A percentile compares a stretch with the other conserved stretches of the same genome.
Conservation (phyloP, 2,113 vertebrate genomes). For the Rana temporaria region DNA sequence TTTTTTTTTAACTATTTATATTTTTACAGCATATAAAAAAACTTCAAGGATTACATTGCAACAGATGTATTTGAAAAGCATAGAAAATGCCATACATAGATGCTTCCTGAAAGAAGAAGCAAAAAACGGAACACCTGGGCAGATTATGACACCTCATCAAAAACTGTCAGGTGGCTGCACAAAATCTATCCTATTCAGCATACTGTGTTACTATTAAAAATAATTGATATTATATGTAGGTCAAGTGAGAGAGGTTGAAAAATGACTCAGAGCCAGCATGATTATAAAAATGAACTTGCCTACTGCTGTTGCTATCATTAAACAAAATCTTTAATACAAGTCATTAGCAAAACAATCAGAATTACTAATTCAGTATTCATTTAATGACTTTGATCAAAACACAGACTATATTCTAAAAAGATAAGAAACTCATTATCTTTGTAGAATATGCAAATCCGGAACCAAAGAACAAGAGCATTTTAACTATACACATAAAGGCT, state of each 20-base stretch:
- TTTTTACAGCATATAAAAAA: too few species aligned
- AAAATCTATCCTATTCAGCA: background rate
- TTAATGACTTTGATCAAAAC: slow-evolving; percentile 37
- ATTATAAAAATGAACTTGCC: slow-evolving; percentile 48
- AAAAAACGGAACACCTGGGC: background rate
- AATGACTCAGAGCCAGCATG: slow-evolving; percentile 33
- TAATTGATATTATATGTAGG: slow-evolving; percentile 43
- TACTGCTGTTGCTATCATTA: slow-evolving; percentile 41
- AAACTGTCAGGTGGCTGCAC: background rate
- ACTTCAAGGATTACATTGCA: background rate
- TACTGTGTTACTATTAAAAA: slow-evolving; percentile 5
- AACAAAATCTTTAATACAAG: slow-evolving; percentile 49
- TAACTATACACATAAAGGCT: background rate
- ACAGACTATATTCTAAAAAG: slow-evolving; percentile 27
- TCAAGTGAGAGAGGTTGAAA: slow-evolving; percentile 45
- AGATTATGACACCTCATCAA: slow-evolving; percentile 17
- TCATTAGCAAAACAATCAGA: slow-evolving; percentile 54
- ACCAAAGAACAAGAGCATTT: slow-evolving; percentile 17
- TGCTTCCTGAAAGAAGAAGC: background rate
- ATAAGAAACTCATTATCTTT: slow-evolving; percentile 39
- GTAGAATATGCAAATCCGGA: slow-evolving; percentile 29
- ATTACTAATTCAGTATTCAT: slow-evolving; percentile 52
- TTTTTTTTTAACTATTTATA: too few species aligned
- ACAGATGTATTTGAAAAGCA: background rate
- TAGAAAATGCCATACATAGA: background rate